Evolutionary conservation across 1,140 invertebrate species (phyloP), one percentile per base, ranked within the genome.

Genomic region (Saccostrea glomerata): DNA sequence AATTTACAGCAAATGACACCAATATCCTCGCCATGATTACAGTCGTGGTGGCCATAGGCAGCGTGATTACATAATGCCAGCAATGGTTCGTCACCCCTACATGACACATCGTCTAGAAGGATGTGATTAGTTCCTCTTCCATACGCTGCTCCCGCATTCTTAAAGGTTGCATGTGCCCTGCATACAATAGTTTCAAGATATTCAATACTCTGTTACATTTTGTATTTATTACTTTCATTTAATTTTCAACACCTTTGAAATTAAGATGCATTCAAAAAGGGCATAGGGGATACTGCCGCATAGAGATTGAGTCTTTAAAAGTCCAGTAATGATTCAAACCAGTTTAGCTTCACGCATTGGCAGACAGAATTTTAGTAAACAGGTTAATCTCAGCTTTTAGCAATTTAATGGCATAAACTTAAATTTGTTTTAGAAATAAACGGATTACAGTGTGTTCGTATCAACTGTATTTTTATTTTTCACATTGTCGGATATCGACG

Each of bases 41-140:
- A 98, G 92, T 97, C 96, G 92, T 97, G 96, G 0, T 96, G 95
- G 66, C 97, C 97, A 97, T 97, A 98, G 6, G 97, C 97, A 55
- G 96, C 96, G 91, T 97, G 97, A 66, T 96, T 94, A 92, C 97
- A 98, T 85, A 97, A 96, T 55, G 96, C 95, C 0, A 98, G 89
- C 0, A 96, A 96, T 0, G 95, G 96, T 93, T 98, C 97, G 90
- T 96, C 96, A 11, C 97, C 97, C 0, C 93, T 92, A 92, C 97
- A 98, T 23, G 95, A 94, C 0, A 98, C 94, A 88, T 97, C 96
- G 92, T 97, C 97, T 91, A 98, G 96, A 91, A 96, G 95, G 54
- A 96, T 96, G n/a, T 87, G 86, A 12, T 91, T 91, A 4, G 36
- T 86, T 85, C 91, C 91, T n/a, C 58, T n/a, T 30, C 91, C 91